Conservation (phyloP, 1,140 invertebrate species). For the Drosophila varians region DNA sequence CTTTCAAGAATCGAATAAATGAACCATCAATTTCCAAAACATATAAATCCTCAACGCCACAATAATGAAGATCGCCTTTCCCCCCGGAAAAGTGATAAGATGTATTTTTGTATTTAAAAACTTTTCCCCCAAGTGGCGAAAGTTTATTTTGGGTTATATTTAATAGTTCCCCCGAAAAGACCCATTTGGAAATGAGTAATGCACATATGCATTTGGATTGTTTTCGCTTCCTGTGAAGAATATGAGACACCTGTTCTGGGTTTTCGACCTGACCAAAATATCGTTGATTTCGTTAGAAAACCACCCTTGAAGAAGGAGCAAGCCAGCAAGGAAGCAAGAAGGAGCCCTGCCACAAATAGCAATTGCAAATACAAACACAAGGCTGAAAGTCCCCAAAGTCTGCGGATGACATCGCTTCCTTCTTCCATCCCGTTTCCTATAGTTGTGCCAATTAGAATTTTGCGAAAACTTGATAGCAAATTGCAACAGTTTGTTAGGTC, state of each 20-base stretch:
- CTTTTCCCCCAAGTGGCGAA: neutral
- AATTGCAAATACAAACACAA: constrained; percentile 46
- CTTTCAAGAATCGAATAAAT: neutral
- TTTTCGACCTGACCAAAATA: neutral
- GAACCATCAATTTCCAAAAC: neutral
- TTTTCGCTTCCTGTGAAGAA: constrained; percentile 8
- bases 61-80: neutral
- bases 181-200: constrained; percentile 7
- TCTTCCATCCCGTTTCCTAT: constrained; percentile 25
- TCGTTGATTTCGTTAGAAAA: constrained; percentile 23
- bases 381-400: constrained; percentile 39
- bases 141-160: neutral
- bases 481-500: constrained; percentile 53
- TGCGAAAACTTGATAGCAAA: constrained; percentile 54
- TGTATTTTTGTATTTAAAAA: neutral
- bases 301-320: too few species aligned
- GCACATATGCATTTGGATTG: constrained; percentile 5
- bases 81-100: neutral
- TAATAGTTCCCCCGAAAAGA: neutral
- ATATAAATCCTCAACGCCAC: neutral
- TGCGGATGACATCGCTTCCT: constrained; percentile 49
- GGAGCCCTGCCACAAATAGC: constrained; percentile 31
- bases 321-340: constrained; percentile 2
- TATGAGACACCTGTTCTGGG: constrained; percentile 29
- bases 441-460: constrained; percentile 59